These are phyloP conservation scores for Zaprionus obscuricornis DNA, from an alignment of 2,888 invertebrate species.

Conservation along the genomic window DNA sequence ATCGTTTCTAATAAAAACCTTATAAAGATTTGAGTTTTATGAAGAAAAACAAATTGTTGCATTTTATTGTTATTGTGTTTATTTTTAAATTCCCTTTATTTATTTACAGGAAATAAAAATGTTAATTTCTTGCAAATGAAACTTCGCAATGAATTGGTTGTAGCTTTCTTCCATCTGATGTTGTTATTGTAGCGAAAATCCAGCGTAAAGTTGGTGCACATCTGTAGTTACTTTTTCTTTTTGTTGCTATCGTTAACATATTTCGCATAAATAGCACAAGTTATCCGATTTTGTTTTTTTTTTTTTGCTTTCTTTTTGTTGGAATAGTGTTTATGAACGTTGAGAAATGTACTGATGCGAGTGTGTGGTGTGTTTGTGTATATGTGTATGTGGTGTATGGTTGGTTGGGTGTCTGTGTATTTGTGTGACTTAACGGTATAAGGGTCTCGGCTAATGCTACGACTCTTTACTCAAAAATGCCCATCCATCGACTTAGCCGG, in stretches of 20 bases:
- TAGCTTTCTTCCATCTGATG: slow-evolving; percentile 59
- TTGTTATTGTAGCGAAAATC: slow-evolving; percentile 49
- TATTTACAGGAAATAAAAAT: slow-evolving; percentile 78
- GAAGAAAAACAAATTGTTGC: not conserved
- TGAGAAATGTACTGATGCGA: slow-evolving; percentile 32
- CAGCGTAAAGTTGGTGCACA: slow-evolving; percentile 51
- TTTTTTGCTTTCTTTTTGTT: too few species aligned
- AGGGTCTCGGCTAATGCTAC: slow-evolving; percentile 60
- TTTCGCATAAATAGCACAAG: slow-evolving; percentile 42
- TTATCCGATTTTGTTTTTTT: slow-evolving; percentile 39
- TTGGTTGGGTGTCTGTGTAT: slow-evolving; percentile 18
- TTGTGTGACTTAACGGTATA: slow-evolving; percentile 58
- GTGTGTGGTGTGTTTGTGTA: slow-evolving; percentile 17
- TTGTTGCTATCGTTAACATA: slow-evolving; percentile 46
- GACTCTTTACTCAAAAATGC: slow-evolving; percentile 58
- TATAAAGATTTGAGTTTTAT: too few species aligned
- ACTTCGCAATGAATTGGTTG: slow-evolving; percentile 73
- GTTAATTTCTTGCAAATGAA: slow-evolving; percentile 63
- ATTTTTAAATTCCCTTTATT: slow-evolving; percentile 77
- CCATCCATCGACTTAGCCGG: slow-evolving; percentile 16
- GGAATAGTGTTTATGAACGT: slow-evolving; percentile 61
- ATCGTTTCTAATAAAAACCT: not conserved
- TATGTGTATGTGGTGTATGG: slow-evolving; percentile 24
- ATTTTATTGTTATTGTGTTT: slow-evolving; percentile 46
- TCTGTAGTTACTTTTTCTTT: slow-evolving; percentile 49